Evolutionary conservation across 2,888 invertebrate species (phyloP).

Genomic region (Oligia latruncula): DNA sequence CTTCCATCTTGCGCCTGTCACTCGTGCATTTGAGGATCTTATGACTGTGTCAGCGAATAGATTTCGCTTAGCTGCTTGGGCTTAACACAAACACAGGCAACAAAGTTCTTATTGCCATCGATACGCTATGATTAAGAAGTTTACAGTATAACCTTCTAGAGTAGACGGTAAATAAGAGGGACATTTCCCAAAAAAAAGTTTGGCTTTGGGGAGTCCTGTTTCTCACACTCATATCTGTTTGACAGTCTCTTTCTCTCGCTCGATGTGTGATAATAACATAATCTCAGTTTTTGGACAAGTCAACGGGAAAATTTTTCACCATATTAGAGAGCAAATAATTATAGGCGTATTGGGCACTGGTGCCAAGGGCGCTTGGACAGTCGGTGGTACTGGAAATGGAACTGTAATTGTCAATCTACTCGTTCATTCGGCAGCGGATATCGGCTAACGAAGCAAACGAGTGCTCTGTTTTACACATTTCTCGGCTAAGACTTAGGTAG

Average conservation of each 20-base stretch:
- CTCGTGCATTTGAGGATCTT: neutral
- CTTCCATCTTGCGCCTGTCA: neutral
- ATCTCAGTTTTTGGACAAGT: neutral
- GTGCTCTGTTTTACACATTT: constrained; percentile 47
- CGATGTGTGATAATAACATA: neutral
- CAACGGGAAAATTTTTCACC: constrained; percentile 5
- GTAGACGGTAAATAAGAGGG: neutral
- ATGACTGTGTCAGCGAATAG: neutral
- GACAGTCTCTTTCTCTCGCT: neutral
- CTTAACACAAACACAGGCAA: neutral
- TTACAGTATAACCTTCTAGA: neutral
- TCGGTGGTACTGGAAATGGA: constrained; percentile 75
- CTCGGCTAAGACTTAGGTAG: constrained; percentile 18
- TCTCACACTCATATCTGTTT: too few relatives aligned
- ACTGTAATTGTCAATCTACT: constrained; percentile 80
- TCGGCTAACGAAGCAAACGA: constrained; percentile 71
- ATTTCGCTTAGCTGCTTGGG: neutral
- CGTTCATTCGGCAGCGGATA: constrained; percentile 77
- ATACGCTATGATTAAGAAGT: neutral
- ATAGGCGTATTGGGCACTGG: constrained; percentile 25
- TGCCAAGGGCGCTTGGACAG: constrained; percentile 61
- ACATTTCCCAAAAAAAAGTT: neutral
- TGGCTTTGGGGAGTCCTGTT: neutral
- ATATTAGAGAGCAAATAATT: constrained; percentile 22
- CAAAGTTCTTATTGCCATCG: neutral